Evolutionary conservation across 2,113 vertebrate species (phyloP).

Genomic region (Eublepharis macularius): DNA sequence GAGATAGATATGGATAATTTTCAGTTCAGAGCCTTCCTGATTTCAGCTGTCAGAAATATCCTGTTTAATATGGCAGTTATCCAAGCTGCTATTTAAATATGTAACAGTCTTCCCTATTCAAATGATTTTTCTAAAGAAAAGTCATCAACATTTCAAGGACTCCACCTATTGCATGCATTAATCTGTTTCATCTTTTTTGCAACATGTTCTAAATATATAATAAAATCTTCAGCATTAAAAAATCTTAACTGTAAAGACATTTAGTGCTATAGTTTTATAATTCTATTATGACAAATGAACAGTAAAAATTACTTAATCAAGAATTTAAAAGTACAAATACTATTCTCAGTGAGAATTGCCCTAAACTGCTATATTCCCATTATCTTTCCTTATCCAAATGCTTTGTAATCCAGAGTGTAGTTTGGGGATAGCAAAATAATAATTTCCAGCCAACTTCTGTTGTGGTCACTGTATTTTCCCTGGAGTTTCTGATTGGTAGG

Average conservation of each 20-base stretch:
- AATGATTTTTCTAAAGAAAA: background rate
- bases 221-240: background rate
- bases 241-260: background rate
- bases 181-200: conserved; percentile 3
- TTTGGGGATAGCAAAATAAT: no score
- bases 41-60: background rate
- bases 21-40: background rate
- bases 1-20: background rate
- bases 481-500: no score
- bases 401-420: no score
- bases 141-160: background rate
- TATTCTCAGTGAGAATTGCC: no score
- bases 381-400: no score
- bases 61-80: background rate
- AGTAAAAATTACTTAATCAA: no score
- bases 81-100: background rate
- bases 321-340: no score
- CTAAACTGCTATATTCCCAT: no score
- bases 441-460: no score
- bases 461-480: no score
- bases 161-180: background rate
- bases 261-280: no score
- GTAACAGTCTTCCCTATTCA: background rate
- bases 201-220: background rate
- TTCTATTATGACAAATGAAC: no score